phyloP scores from a whole-genome alignment of 2,113 vertebrate species.

The Plecturocebus donacophilus region DNA sequence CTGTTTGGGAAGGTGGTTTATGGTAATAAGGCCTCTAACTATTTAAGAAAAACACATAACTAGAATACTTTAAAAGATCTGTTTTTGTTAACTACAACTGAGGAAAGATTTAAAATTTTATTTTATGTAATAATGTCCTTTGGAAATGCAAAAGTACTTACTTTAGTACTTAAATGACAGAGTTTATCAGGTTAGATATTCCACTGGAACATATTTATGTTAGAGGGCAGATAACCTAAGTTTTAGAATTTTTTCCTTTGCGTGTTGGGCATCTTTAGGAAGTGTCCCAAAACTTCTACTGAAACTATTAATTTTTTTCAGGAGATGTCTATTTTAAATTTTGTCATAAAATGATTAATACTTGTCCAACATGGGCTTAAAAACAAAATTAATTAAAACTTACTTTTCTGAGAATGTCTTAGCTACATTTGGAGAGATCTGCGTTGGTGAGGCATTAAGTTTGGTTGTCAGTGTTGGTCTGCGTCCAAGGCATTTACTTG shows the following conservation, averaged over 20 bases:
- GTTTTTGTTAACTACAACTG: background rate
- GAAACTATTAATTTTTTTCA: conserved; percentile 12
- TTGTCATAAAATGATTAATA: conserved; percentile 40
- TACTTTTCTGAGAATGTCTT: conserved; percentile 74
- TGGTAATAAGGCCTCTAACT: background rate
- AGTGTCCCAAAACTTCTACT: conserved; percentile 26
- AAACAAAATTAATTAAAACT: conserved; percentile 52
- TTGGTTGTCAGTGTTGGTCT: conserved; percentile 62
- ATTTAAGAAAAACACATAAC: conserved; percentile 23
- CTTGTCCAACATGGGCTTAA: conserved; percentile 35
- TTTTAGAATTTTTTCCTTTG: background rate
- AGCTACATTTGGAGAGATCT: conserved; percentile 60
- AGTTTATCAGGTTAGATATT: conserved; percentile 15
- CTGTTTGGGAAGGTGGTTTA: conserved; percentile 34
- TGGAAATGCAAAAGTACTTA: conserved; percentile 29
- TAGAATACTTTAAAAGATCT: background rate
- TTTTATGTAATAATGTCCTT: background rate
- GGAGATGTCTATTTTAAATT: conserved; percentile 41
- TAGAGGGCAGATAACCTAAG: background rate
- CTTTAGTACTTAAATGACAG: background rate
- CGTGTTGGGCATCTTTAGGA: background rate
- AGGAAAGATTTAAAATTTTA: conserved; percentile 42
- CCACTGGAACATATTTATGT: background rate
- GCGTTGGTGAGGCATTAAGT: conserved; percentile 55
- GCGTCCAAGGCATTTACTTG: conserved; percentile 58